Conservation (phyloP, 2,113 vertebrate species). For the Neolamprologus hecqui region DNA sequence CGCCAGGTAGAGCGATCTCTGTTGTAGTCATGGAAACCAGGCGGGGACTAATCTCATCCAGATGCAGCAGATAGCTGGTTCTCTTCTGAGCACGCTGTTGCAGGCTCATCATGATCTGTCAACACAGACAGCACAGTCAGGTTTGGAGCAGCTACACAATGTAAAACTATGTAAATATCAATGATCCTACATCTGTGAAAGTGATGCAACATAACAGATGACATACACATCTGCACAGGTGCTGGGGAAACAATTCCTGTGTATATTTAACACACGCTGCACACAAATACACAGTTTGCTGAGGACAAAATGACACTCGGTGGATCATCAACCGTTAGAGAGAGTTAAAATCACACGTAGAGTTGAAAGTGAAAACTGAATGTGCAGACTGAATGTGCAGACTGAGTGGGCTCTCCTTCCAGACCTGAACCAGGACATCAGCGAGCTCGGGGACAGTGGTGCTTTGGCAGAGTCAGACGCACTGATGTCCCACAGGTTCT, state of each 20-base stretch:
- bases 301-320: rapidly evolving
- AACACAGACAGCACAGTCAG: not conserved
- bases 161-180: not conserved
- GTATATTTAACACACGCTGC: not conserved
- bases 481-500: not conserved
- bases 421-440: not conserved
- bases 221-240: not conserved
- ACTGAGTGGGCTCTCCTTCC: not conserved
- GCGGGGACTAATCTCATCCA: constrained; percentile 95
- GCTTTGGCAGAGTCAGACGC: rapidly evolving
- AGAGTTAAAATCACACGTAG: not conserved
- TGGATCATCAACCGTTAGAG: not conserved
- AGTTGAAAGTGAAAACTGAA: not conserved
- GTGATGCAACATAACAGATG: not conserved
- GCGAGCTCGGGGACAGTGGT: not conserved
- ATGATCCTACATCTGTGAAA: rapidly evolving
- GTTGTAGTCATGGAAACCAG: constrained; percentile 87
- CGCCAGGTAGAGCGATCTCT: constrained; percentile 93
- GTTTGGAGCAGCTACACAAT: rapidly evolving
- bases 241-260: not conserved
- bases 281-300: not conserved
- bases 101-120: constrained; percentile 91
- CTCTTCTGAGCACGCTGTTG: constrained; percentile 96
- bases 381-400: not conserved
- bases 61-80: constrained; percentile 86